These are phyloP conservation scores for Byasa hedistus DNA, from an alignment of 2,888 invertebrate species.

Conservation along the genomic window DNA sequence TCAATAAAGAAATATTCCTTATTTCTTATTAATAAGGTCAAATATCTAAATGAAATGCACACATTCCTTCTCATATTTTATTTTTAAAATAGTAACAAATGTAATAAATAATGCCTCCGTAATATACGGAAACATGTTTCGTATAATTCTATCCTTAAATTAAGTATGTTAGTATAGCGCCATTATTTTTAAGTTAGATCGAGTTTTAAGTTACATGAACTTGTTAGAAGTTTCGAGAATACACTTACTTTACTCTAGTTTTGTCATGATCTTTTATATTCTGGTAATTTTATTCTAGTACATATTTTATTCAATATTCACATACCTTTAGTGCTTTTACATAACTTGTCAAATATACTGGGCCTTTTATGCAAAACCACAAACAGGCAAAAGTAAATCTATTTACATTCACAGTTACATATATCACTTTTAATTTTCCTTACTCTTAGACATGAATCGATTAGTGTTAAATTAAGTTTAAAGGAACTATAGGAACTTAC, in stretches of 20 bases:
- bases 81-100: conserved; percentile 63
- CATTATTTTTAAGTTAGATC: conserved; percentile 18
- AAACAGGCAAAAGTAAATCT: conserved; percentile 15
- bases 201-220: conserved; percentile 17
- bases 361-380: conserved; percentile 26
- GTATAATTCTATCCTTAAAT: conserved; percentile 30
- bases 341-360: conserved; percentile 34
- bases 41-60: conserved; percentile 7
- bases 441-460: conserved; percentile 20
- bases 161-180: conserved; percentile 26
- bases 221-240: conserved; percentile 17
- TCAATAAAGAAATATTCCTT: too few relatives aligned
- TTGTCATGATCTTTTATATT: conserved; percentile 60
- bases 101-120: conserved; percentile 67
- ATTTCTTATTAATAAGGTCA: too few relatives aligned
- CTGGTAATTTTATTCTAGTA: background rate
- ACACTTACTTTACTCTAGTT: conserved; percentile 42
- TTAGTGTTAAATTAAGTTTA: conserved; percentile 31
- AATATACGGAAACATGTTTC: conserved; percentile 62
- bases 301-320: conserved; percentile 14
- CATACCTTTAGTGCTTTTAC: conserved; percentile 10
- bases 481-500: conserved; percentile 45
- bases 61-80: conserved; percentile 41
- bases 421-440: conserved; percentile 27
- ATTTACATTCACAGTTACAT: conserved; percentile 4